Evolutionary conservation across 2,888 invertebrate genomes (phyloP).

Genomic region (Trissolcus brochymenae): DNA sequence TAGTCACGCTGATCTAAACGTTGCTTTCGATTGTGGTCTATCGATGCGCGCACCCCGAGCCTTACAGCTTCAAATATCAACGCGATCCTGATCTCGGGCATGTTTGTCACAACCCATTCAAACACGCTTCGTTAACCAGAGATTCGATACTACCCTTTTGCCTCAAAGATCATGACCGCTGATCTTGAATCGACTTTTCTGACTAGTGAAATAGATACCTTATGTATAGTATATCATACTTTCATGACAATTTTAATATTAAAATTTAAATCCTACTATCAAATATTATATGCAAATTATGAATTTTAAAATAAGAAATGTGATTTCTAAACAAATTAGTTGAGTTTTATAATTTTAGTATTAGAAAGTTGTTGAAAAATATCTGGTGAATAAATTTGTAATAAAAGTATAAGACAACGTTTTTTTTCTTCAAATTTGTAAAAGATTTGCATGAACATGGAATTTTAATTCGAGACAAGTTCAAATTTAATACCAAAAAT

Average conservation of each 20-base stretch:
- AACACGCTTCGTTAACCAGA: conserved; percentile 29
- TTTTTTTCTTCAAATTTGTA: no score
- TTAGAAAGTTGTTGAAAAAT: no score
- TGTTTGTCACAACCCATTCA: conserved; percentile 44
- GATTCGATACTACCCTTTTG: conserved; percentile 30
- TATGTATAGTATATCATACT: no score
- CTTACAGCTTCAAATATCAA: conserved; percentile 23
- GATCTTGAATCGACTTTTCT: neutral
- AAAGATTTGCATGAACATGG: neutral
- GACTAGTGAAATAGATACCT: neutral
- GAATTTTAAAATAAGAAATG: no score
- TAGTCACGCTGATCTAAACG: conserved; percentile 59
- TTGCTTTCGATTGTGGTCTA: conserved; percentile 58
- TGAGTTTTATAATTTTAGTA: no score
- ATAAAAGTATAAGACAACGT: no score
- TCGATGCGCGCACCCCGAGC: conserved; percentile 19
- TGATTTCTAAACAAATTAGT: no score
- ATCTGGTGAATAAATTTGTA: no score
- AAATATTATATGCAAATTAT: no score
- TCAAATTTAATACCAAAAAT: conserved; percentile 9
- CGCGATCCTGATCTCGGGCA: conserved; percentile 32
- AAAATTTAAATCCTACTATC: no score
- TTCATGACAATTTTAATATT: no score
- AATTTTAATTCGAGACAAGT: conserved; percentile 7
- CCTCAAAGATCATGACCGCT: neutral